Evolutionary conservation across 2,113 vertebrate genomes (phyloP).

Genomic region (Bothrops jararaca): DNA sequence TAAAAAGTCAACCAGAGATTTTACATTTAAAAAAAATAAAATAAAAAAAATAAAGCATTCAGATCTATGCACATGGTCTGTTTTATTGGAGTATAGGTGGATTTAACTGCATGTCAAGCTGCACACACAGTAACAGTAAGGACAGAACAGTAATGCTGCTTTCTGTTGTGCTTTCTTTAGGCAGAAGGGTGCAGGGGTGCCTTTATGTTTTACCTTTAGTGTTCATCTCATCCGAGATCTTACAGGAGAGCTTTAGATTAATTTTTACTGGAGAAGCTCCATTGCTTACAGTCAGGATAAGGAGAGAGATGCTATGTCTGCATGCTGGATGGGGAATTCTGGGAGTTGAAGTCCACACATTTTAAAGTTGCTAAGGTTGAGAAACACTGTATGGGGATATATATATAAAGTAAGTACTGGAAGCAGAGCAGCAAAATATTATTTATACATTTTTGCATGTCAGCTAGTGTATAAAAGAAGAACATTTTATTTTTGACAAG

Average conservation of each 20-base stretch:
- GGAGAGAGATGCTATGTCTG: neutral
- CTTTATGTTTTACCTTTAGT: neutral
- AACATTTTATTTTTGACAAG: neutral
- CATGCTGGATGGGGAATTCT: neutral
- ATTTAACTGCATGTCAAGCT: too few relatives aligned
- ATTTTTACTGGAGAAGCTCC: neutral
- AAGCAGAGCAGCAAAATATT: neutral
- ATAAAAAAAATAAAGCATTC: too few relatives aligned
- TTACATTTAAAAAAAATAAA: too few relatives aligned
- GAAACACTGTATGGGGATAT: neutral
- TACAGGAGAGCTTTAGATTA: neutral
- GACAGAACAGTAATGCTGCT: neutral
- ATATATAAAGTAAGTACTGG: neutral
- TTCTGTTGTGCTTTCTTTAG: neutral
- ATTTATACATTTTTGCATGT: neutral
- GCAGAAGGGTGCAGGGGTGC: neutral
- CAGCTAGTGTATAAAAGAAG: neutral
- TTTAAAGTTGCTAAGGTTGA: neutral
- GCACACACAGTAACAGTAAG: too few relatives aligned
- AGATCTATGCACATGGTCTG: too few relatives aligned
- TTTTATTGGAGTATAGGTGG: too few relatives aligned
- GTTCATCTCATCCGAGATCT: neutral
- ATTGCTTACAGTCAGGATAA: neutral
- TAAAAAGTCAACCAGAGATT: too few relatives aligned
- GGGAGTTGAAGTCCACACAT: neutral